Conservation (phyloP, 1,140 invertebrate genomes). For the Saccostrea glomerata region DNA sequence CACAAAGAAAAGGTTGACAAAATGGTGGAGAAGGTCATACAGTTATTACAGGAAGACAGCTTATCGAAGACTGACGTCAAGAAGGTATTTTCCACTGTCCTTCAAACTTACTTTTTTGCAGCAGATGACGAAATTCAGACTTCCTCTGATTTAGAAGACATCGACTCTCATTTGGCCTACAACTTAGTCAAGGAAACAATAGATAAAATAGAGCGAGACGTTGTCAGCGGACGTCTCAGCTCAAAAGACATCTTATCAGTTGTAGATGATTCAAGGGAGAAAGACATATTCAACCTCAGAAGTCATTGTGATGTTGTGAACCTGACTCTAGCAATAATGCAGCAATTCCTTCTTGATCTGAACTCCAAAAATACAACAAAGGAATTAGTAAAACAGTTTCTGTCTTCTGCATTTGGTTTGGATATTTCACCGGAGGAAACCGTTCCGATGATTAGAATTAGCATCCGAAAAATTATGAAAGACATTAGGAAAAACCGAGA, state of each 20-base stretch:
- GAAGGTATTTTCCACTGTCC: slow-evolving; percentile 41
- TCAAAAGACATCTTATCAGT: slow-evolving; percentile 42
- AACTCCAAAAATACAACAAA: background rate
- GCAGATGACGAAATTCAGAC: background rate
- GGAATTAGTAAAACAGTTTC: slow-evolving; percentile 15
- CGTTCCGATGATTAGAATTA: background rate
- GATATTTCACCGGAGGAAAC: background rate
- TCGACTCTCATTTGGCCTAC: slow-evolving; percentile 46
- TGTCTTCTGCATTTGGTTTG: background rate
- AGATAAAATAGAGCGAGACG: slow-evolving; percentile 49
- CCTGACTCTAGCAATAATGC: slow-evolving; percentile 41
- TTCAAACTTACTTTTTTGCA: slow-evolving; percentile 37
- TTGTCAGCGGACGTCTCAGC: slow-evolving; percentile 43
- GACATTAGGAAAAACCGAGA: slow-evolving; percentile 19
- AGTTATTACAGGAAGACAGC: slow-evolving; percentile 40
- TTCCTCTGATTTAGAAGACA: background rate
- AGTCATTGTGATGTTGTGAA: slow-evolving; percentile 45
- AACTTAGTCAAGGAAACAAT: slow-evolving; percentile 50
- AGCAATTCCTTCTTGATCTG: slow-evolving; percentile 40
- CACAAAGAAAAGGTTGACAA: slow-evolving; percentile 29
- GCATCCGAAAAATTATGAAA: slow-evolving; percentile 2
- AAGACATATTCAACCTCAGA: background rate
- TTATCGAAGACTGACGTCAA: slow-evolving; percentile 30
- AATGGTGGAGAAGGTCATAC: slow-evolving; percentile 35
- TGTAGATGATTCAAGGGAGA: slow-evolving; percentile 23